phyloP scores from a whole-genome alignment of 2,888 invertebrate species.

The Xestia xanthographa region DNA sequence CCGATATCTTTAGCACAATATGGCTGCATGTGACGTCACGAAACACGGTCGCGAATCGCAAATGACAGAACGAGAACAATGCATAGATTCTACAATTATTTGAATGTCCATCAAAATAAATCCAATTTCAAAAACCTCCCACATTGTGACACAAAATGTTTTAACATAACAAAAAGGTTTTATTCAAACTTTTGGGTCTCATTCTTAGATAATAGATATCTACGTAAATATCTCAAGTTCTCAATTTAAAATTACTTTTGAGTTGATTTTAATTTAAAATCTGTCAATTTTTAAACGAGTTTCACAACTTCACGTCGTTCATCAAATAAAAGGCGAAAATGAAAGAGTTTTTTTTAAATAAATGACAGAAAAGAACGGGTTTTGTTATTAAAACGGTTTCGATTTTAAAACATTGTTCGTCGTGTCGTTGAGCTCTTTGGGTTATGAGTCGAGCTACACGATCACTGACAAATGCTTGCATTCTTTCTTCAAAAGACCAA shows the following conservation, averaged over 20 bases:
- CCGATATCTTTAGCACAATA: conserved; percentile 25
- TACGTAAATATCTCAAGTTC: background rate
- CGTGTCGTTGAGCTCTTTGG: too few species aligned
- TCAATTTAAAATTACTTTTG: conserved; percentile 5
- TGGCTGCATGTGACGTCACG: conserved; percentile 42
- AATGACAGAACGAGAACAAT: conserved; percentile 17
- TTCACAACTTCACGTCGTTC: background rate
- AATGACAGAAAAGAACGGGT: background rate
- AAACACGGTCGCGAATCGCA: conserved; percentile 24
- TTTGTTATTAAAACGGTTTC: background rate
- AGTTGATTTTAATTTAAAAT: conserved; percentile 14
- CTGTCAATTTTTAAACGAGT: conserved; percentile 14
- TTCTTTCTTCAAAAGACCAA: too few species aligned
- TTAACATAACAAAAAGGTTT: background rate
- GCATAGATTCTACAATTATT: conserved; percentile 37
- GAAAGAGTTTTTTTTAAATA: background rate
- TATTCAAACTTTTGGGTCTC: background rate
- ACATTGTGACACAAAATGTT: too few species aligned
- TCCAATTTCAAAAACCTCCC: background rate
- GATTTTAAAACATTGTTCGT: background rate
- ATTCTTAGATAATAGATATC: background rate
- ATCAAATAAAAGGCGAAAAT: conserved; percentile 1
- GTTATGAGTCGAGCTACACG: too few species aligned
- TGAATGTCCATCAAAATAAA: conserved; percentile 26
- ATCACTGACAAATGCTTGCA: too few species aligned